Percentiles rank a stretch among this genome's conserved stretches.
Evolutionary conservation across 2,888 invertebrate genomes (phyloP).

Genomic region (Geophilus truncorum): DNA sequence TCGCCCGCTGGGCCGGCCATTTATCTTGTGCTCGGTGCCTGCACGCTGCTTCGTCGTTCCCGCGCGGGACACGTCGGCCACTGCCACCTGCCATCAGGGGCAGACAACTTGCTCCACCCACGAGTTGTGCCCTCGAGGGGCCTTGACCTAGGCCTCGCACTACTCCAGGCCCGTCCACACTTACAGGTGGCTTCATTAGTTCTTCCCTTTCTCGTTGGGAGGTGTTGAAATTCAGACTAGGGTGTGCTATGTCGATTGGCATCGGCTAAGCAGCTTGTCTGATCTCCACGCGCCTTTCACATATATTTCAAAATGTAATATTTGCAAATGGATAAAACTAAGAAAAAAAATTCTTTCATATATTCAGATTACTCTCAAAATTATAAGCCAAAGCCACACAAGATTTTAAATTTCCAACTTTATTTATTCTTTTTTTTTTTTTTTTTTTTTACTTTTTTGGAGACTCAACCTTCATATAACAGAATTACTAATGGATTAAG

Average conservation of each 20-base stretch:
- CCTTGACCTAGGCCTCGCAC: background rate
- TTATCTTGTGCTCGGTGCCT: background rate
- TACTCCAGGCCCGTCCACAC: background rate
- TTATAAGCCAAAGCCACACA: too few species aligned
- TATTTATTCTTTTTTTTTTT: too few species aligned
- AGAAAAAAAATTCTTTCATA: too few species aligned
- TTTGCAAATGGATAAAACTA: too few species aligned
- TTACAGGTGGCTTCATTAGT: slow-evolving; percentile 1
- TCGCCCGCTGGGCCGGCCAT: slow-evolving; percentile 12
- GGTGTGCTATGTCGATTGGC: background rate
- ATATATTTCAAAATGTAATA: background rate
- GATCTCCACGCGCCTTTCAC: background rate
- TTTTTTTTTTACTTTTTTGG: too few species aligned
- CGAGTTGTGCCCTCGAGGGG: slow-evolving; percentile 1
- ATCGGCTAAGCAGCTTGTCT: background rate
- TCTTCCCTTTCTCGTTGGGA: background rate
- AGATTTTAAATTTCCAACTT: too few species aligned
- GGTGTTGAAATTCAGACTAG: slow-evolving; percentile 6
- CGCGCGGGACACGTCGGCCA: slow-evolving; percentile 1
- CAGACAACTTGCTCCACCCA: slow-evolving; percentile 14
- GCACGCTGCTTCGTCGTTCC: background rate
- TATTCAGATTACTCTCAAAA: too few species aligned
- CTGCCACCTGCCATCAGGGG: slow-evolving; percentile 13
- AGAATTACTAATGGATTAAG: slow-evolving; percentile 8
- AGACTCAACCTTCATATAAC: background rate